phyloP scores from a whole-genome alignment of 2,797 vertebrate species.

The Cyprinella venusta region DNA sequence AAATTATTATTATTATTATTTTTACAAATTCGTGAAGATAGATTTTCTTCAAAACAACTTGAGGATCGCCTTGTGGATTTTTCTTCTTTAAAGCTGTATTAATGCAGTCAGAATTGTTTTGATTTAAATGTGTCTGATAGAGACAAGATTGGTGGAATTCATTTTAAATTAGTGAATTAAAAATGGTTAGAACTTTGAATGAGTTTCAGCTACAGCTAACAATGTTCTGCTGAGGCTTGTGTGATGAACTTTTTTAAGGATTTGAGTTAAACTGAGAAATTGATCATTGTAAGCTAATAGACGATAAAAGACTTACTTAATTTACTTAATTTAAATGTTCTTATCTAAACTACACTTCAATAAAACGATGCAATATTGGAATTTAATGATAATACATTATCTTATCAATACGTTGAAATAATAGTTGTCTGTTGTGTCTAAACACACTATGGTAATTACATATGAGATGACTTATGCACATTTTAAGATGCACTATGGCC shows the following conservation, averaged over 20 bases:
- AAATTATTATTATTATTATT: neutral
- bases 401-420: neutral
- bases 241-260: too few relatives aligned
- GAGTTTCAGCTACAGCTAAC: neutral
- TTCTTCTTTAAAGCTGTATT: neutral
- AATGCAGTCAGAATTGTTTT: neutral
- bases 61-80: neutral
- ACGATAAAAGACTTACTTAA: neutral
- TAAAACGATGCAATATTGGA: neutral
- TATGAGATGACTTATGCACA: neutral
- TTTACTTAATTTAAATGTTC: neutral
- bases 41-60: neutral
- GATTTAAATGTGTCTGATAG: too few relatives aligned
- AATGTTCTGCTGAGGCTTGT: too few relatives aligned
- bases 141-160: neutral
- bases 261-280: neutral
- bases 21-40: neutral
- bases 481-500: neutral
- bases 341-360: neutral
- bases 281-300: neutral
- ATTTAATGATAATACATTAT: neutral
- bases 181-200: neutral
- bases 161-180: neutral
- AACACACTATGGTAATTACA: neutral
- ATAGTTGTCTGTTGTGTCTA: neutral